A percentile compares a stretch with the other conserved stretches of the same genome.
Evolutionary conservation across 1,140 invertebrate species (phyloP).

Genomic region (Leptinotarsa texana): DNA sequence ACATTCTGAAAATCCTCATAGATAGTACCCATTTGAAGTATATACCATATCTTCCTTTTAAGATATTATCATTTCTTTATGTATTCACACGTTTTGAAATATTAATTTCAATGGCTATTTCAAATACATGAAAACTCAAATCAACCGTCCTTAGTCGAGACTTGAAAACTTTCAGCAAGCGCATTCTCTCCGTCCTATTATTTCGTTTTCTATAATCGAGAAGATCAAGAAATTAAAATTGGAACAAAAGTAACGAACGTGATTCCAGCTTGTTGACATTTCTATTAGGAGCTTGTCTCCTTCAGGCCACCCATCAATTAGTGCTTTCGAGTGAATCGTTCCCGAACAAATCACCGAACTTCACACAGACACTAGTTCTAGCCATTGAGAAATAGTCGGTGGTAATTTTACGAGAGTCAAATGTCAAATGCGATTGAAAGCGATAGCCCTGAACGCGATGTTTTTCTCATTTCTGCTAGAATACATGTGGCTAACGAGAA

Average conservation of each 20-base stretch:
- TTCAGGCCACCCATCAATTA: slow-evolving; percentile 40
- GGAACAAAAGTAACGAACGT: slow-evolving; percentile 29
- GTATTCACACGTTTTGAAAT: no score
- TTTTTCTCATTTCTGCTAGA: background rate
- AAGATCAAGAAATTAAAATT: slow-evolving; percentile 32
- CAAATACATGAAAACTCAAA: no score
- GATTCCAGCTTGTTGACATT: slow-evolving; percentile 35
- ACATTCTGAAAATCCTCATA: no score
- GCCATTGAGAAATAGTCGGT: background rate
- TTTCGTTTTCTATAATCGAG: background rate
- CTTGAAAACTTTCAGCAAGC: no score
- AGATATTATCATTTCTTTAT: no score
- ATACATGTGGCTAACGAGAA: no score
- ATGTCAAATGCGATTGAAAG: background rate
- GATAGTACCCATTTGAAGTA: no score
- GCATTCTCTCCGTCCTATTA: no score
- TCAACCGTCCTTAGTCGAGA: no score
- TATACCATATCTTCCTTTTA: no score
- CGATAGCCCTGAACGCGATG: background rate
- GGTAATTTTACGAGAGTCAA: background rate
- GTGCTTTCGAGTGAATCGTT: slow-evolving; percentile 34
- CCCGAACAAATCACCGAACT: slow-evolving; percentile 39
- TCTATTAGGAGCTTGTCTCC: slow-evolving; percentile 38
- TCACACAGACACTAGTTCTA: slow-evolving; percentile 22
- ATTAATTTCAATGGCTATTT: no score